These are phyloP conservation scores for Carcinoscorpius rotundicauda DNA, from an alignment of 1,140 invertebrate species.

Conservation along the genomic window DNA sequence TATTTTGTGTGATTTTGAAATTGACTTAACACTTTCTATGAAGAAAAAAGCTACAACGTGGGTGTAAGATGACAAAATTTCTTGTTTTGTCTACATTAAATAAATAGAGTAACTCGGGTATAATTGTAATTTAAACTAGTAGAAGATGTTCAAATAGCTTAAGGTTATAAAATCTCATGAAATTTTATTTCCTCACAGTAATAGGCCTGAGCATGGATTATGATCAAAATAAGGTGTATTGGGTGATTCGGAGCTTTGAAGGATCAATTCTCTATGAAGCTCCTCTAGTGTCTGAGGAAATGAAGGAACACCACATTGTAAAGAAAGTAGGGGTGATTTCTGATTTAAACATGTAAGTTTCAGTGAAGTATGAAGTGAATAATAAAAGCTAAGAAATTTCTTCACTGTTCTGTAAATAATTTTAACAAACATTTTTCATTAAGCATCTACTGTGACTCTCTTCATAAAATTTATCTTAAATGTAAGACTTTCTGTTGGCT, in stretches of 20 bases:
- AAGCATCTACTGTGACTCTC: too few relatives aligned
- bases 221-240: constrained; percentile 56
- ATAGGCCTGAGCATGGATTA: constrained; percentile 68
- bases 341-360: too few relatives aligned
- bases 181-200: constrained; percentile 39
- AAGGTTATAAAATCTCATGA: too few relatives aligned
- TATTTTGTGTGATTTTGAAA: too few relatives aligned
- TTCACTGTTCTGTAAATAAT: neutral
- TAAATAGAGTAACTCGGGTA: neutral
- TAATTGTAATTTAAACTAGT: neutral
- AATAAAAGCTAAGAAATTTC: too few relatives aligned
- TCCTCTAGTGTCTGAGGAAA: constrained; percentile 41
- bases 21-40: too few relatives aligned
- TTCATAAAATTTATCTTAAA: too few relatives aligned
- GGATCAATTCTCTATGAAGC: constrained; percentile 56
- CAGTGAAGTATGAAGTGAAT: too few relatives aligned
- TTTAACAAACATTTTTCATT: neutral
- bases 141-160: too few relatives aligned
- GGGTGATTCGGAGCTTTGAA: constrained; percentile 60
- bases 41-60: neutral
- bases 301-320: neutral
- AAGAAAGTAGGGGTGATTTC: too few relatives aligned
- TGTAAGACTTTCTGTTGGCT: too few relatives aligned
- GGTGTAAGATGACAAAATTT: neutral
- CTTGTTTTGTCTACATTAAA: constrained; percentile 5